Base-by-base conservation (phyloP, 2,797 vertebrate genomes). In the Propithecus deckenii region DNA sequence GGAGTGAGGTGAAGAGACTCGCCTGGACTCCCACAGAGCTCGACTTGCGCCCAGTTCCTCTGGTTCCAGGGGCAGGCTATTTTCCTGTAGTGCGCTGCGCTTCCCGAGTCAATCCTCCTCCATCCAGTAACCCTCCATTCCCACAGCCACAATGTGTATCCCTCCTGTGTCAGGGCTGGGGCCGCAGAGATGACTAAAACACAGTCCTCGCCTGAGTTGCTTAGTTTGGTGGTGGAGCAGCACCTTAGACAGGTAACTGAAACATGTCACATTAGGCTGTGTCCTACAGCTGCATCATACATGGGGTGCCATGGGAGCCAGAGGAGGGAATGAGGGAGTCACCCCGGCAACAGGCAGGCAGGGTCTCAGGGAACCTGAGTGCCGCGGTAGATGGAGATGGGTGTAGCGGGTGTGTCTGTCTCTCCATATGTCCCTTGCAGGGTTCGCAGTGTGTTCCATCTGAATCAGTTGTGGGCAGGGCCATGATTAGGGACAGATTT, bases 241-340 rank as follows among this genome's bases (percentile, higher is more conserved):
- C 0, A n/a, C 28, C 50, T 11, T 25, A 63, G 43, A 43, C 43
- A 43, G 9, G 5, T 9, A 11, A 4, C 32, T 2, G 23, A 38
- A 32, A 28, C 2, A 2, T 32, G 14, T 46, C 35, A 3, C 43
- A 23, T 50, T 18, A 5, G 43, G 11, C 87, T 10, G 2, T 22
- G 32, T 41, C 4, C 69, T 48, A 11, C 7, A n/a, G 38, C 67
- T 6, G 20, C 1, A 0, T 50, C 2, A 20, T 1, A 20, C 0
- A 0, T 8, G 41, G 76, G 22, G n/a, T 10, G 12, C 28, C 41
- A 9, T 20, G 46, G 41, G 20, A 9, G n/a, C 55, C 28, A 15
- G 67, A 23, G 43, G 10, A 12, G 25, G 67, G n/a, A n/a, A 32
- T 30, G 43, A 32, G 72, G 46, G 28, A 32, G 46, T 32, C 30